Conservation (phyloP, 2,888 invertebrate genomes). For the Marronus borbonicus region DNA sequence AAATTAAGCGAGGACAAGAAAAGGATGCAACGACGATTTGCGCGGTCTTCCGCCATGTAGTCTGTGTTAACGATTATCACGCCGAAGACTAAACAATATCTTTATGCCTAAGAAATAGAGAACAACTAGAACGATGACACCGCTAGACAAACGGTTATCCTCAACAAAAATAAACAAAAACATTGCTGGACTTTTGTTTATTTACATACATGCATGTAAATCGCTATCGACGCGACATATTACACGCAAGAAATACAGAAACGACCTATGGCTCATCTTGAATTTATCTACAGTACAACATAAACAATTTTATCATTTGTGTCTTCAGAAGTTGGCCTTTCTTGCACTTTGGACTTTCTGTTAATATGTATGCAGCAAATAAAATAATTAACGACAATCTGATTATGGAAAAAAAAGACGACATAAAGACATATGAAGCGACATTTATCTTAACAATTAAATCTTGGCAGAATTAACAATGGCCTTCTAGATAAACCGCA, state of each 20-base stretch:
- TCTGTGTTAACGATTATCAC: constrained; percentile 27
- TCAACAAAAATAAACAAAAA: constrained; percentile 4
- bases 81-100: constrained; percentile 39
- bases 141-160: constrained; percentile 14
- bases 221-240: not conserved
- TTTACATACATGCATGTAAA: constrained; percentile 22
- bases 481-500: too few species aligned
- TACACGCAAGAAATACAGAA: not conserved
- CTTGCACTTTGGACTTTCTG: constrained; percentile 31
- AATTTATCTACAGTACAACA: constrained; percentile 19
- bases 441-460: not conserved
- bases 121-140: constrained; percentile 32
- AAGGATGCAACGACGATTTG: too few species aligned
- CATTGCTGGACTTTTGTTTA: constrained; percentile 20
- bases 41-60: not conserved
- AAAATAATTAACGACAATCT: not conserved
- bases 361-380: not conserved
- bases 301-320: constrained; percentile 25
- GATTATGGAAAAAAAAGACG: not conserved
- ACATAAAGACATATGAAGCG: not conserved
- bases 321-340: constrained; percentile 30
- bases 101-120: not conserved
- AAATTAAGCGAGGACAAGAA: too few species aligned
- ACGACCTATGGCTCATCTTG: constrained; percentile 25
- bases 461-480: not conserved